phyloP scores from a whole-genome alignment of 2,888 invertebrate genomes.

The Machimus atricapillus region DNA sequence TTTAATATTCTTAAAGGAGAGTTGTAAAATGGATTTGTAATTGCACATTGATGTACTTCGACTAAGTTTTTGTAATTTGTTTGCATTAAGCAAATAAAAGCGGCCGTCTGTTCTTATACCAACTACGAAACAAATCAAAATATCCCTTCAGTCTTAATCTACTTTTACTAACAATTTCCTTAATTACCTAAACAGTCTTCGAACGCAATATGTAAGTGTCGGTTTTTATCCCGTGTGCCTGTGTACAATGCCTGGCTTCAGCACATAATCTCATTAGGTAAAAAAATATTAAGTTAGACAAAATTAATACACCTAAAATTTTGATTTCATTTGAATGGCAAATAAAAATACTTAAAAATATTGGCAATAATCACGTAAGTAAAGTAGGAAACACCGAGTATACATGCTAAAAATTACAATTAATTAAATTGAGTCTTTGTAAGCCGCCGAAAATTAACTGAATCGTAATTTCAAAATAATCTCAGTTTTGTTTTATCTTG shows the following conservation, averaged over 20 bases:
- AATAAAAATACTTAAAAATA: neutral
- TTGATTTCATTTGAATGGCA: neutral
- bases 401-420: neutral
- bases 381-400: neutral
- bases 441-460: neutral
- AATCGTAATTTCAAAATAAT: neutral
- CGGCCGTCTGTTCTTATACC: neutral
- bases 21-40: no score
- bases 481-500: neutral
- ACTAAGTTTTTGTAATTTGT: neutral
- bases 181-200: constrained; percentile 30
- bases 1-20: no score
- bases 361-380: neutral
- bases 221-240: neutral
- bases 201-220: constrained; percentile 20
- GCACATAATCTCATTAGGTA: neutral
- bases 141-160: neutral
- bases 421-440: neutral
- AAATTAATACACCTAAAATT: neutral
- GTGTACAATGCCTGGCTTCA: neutral
- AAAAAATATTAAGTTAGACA: neutral
- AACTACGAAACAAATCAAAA: neutral
- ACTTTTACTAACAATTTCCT: constrained; percentile 17
- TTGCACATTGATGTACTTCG: no score
- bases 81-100: neutral